Conservation (phyloP, 92 coral and sea anemone genomes). For the Phymanthus crucifer region DNA sequence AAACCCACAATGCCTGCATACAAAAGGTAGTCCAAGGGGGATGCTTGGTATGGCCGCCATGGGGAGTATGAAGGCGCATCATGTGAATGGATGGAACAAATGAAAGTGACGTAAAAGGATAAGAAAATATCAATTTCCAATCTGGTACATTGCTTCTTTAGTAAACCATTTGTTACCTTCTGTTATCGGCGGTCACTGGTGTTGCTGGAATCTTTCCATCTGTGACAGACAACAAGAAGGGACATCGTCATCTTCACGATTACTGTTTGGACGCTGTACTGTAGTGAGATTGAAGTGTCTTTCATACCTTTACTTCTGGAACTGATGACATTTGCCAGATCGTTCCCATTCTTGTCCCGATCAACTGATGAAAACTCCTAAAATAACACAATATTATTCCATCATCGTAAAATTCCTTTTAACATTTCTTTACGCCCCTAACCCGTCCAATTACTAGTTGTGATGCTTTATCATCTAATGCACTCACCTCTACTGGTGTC, state of each 20-base stretch:
- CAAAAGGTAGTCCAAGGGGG: too few species aligned
- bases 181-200: constrained; percentile 17
- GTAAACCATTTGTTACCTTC: constrained; percentile 5
- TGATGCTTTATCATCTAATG: background rate
- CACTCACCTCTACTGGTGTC: constrained; percentile 76
- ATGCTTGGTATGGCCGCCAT: too few species aligned
- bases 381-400: background rate
- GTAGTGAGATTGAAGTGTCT: too few species aligned
- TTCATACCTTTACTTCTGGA: constrained; percentile 22
- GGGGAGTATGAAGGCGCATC: background rate
- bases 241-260: too few species aligned
- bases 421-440: too few species aligned
- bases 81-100: background rate
- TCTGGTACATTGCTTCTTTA: background rate
- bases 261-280: background rate
- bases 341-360: constrained; percentile 13
- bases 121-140: too few species aligned
- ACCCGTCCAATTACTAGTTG: background rate
- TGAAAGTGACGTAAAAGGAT: background rate
- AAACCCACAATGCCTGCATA: too few species aligned
- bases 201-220: constrained; percentile 10
- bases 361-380: constrained; percentile 46
- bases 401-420: too few species aligned
- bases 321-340: constrained; percentile 9
- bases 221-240: background rate